Conservation (phyloP, 2,113 vertebrate genomes). For the Varanus komodoensis region DNA sequence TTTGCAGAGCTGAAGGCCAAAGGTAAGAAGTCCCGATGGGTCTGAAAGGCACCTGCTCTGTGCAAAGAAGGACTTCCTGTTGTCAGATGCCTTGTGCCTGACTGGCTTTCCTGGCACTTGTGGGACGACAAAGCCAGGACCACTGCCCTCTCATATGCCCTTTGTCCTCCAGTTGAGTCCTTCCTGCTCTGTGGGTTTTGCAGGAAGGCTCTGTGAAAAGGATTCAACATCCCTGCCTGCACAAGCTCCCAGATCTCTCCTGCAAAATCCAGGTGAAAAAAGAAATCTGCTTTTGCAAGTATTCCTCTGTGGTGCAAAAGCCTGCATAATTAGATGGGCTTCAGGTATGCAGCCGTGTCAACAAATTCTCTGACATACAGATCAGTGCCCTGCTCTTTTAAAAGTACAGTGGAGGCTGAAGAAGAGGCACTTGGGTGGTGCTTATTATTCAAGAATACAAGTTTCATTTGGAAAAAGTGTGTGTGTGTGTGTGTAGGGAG, state of each 20-base stretch:
- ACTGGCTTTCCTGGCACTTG: background rate
- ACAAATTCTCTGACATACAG: background rate
- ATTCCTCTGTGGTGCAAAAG: background rate
- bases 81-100: background rate
- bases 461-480: background rate
- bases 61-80: background rate
- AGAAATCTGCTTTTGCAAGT: background rate
- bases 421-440: constrained; percentile 17
- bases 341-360: background rate
- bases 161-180: background rate
- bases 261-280: background rate
- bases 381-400: background rate
- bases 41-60: background rate
- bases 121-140: background rate
- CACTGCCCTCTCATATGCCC: background rate
- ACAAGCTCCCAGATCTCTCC: too few relatives aligned
- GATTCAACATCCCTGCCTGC: background rate
- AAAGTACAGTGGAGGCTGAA: background rate
- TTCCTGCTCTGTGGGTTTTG: background rate
- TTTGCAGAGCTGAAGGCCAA: background rate
- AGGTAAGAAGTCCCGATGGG: background rate
- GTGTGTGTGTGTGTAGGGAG: background rate
- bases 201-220: background rate
- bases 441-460: background rate
- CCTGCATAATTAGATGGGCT: background rate